phyloP scores from a whole-genome alignment of 2,113 vertebrate species.

The Myrmecophaga tridactyla region DNA sequence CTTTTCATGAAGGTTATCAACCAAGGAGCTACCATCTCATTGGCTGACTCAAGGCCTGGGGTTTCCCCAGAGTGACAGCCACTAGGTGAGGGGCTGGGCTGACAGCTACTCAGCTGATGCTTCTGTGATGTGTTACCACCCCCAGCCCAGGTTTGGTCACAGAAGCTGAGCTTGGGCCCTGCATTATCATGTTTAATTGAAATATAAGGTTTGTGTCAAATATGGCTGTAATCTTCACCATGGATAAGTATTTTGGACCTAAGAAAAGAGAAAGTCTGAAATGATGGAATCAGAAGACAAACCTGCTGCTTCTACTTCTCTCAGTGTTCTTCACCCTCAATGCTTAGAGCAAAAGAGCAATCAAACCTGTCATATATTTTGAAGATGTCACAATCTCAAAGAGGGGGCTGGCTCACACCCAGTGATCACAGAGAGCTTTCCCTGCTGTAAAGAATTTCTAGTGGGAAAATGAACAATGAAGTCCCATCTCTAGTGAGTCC shows the following conservation, averaged over 20 bases:
- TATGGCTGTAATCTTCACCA: not conserved
- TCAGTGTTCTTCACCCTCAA: not conserved
- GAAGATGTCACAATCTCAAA: not conserved
- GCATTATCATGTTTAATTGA: not conserved
- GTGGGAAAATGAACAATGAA: not conserved
- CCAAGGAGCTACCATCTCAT: not conserved
- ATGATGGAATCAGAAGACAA: not conserved
- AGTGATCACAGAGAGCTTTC: not conserved
- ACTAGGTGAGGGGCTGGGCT: not conserved
- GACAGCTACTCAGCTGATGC: not conserved
- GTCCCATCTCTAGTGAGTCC: not conserved
- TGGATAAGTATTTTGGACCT: not conserved
- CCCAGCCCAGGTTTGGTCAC: not conserved
- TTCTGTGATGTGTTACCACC: not conserved
- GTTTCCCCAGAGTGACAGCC: not conserved
- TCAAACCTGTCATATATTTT: no score
- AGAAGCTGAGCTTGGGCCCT: not conserved
- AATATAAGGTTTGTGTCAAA: not conserved
- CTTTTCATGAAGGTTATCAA: not conserved
- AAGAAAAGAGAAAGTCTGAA: not conserved
- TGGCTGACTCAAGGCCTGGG: not conserved
- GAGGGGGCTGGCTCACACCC: accelerated
- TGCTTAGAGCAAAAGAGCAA: not conserved
- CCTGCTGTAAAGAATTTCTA: not conserved
- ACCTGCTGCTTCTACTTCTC: not conserved